Conservation (phyloP, 2,113 vertebrate genomes). For the Lampris incognitus region DNA sequence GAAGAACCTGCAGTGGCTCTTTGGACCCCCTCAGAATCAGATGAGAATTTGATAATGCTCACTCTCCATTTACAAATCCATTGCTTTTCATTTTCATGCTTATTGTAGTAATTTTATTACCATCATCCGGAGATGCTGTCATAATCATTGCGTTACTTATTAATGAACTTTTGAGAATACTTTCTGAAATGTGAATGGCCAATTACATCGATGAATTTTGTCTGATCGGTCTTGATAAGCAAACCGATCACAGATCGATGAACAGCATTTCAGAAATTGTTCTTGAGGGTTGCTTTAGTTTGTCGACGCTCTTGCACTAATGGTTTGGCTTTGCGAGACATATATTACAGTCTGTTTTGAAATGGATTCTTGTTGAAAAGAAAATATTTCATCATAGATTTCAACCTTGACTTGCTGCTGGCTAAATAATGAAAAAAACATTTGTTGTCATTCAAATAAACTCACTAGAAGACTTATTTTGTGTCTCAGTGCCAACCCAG, state of each 20-base stretch:
- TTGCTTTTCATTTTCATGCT: conserved; percentile 50
- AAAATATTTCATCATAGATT: conserved; percentile 10
- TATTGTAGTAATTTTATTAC: conserved; percentile 42
- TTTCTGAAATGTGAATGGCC: conserved; percentile 73
- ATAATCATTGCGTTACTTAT: conserved; percentile 19
- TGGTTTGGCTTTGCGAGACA: conserved; percentile 63
- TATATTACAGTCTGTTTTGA: conserved; percentile 27
- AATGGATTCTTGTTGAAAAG: conserved; percentile 15
- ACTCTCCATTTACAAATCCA: conserved; percentile 42
- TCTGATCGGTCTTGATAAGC: neutral
- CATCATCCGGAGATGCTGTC: conserved; percentile 34
- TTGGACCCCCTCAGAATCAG: conserved; percentile 12
- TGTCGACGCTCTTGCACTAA: conserved; percentile 44
- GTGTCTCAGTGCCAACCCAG: conserved; percentile 64
- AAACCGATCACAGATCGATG: too few relatives aligned
- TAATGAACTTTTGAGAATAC: conserved; percentile 39
- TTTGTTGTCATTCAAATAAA: neutral
- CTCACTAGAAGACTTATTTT: conserved; percentile 16
- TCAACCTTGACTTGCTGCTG: conserved; percentile 11
- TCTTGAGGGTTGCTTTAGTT: conserved; percentile 51
- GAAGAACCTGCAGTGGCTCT: conserved; percentile 15
- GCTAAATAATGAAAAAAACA: conserved; percentile 4
- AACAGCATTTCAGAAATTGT: conserved; percentile 78
- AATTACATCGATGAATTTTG: neutral
- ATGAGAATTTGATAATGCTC: conserved; percentile 20